Conservation (phyloP, 2,888 invertebrate genomes). For the Cataglyphis altisquamis region DNA sequence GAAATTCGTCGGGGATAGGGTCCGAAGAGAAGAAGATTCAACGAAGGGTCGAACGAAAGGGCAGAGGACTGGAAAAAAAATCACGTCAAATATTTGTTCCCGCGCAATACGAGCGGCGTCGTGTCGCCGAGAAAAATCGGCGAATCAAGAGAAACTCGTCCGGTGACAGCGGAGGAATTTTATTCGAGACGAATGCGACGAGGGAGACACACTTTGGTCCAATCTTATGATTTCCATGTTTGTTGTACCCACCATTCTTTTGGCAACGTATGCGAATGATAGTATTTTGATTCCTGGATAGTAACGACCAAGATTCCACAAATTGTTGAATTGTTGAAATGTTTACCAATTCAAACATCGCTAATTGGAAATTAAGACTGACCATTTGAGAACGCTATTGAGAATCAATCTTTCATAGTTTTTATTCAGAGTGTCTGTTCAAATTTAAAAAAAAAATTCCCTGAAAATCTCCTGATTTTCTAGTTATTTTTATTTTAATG, state of each 20-base stretch:
- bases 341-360: conserved; percentile 13
- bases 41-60: conserved; percentile 48
- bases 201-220: neutral
- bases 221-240: conserved; percentile 50
- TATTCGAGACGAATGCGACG: conserved; percentile 38
- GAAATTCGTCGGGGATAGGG: conserved; percentile 51
- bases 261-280: neutral
- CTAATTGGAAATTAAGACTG: neutral
- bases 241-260: conserved; percentile 18
- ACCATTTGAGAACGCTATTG: neutral
- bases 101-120: conserved; percentile 65
- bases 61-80: conserved; percentile 73
- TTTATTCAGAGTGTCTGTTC: too few species aligned
- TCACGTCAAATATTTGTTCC: conserved; percentile 81
- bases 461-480: too few species aligned
- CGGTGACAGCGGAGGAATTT: conserved; percentile 59
- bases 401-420: neutral
- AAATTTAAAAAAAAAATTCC: too few species aligned
- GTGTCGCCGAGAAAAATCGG: conserved; percentile 70
- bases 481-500: too few species aligned
- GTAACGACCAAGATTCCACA: neutral
- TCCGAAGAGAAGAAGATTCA: conserved; percentile 49
- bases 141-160: conserved; percentile 67
- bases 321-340: neutral
- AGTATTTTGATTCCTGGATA: neutral